Percentiles rank a stretch among this genome's conserved stretches.
These are phyloP conservation scores for Malurus elegans DNA, from an alignment of 2,113 vertebrate species.

Conservation along the genomic window DNA sequence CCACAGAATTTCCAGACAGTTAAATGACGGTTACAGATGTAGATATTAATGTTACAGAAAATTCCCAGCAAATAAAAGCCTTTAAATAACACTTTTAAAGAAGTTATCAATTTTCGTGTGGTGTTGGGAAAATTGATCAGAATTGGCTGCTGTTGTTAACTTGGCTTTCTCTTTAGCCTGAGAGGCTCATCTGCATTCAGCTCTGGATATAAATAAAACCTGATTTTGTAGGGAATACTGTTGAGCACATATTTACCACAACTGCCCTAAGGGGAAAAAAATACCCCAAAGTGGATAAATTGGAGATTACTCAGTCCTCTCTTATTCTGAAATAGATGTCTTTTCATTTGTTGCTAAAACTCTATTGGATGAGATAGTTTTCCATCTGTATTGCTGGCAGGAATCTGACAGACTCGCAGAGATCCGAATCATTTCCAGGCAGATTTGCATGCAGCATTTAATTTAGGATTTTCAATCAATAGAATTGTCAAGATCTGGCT, in stretches of 20 bases:
- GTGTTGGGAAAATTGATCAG: slow-evolving; percentile 10
- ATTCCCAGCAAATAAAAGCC: not conserved
- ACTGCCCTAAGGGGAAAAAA: not conserved
- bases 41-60: not conserved
- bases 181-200: not conserved
- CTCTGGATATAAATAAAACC: not conserved
- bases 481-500: slow-evolving; percentile 14
- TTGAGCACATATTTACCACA: not conserved
- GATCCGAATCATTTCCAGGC: not conserved
- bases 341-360: not conserved
- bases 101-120: not conserved
- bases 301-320: not conserved
- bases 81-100: not conserved
- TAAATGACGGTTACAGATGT: not conserved
- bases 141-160: not conserved
- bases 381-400: slow-evolving; percentile 1
- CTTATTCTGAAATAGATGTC: not conserved
- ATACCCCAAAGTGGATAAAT: not conserved
- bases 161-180: not conserved
- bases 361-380: not conserved
- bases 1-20: not conserved
- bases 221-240: not conserved
- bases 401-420: not conserved
- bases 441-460: slow-evolving; percentile 11
- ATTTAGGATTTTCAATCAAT: slow-evolving; percentile 38